Evolutionary conservation across 1,140 invertebrate genomes (phyloP), one percentile per base, ranked within the genome.

Genomic region (Zaprionus nigranus): DNA sequence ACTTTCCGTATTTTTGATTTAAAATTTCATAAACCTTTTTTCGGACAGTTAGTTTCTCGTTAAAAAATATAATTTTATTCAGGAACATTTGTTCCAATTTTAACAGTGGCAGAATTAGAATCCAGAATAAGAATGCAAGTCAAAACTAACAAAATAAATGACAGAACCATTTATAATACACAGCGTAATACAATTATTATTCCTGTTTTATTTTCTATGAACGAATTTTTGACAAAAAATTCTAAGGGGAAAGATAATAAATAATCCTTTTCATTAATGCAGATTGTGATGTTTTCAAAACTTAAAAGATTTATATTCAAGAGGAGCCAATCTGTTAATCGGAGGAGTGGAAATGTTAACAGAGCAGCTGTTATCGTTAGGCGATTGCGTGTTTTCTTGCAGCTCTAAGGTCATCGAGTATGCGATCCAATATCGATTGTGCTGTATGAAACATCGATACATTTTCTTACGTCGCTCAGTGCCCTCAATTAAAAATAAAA

Each of bases 401-500:
- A 73, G 28, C 40, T n/a, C 62, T 24, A 24, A 7, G 28, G 12
- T 66, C 53, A 73, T 73, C 64, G 63, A 53, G 43, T 66, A 73
- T 54, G 43, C 43, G 40, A 40, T 56, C 28, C 49, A 51, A 65
- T 30, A 72, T 66, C 30, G 63, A 38, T 66, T 57, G 70, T 63
- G 54, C 34, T 72, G 69, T 77, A 58, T 53, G 51, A 67, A 61
- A 46, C 58, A 74, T 74, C 76, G 72, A 75, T 75, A 70, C 58
- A 59, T 75, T 81, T 79, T 80, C 76, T 80, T 79, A 83, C 81
- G 65, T 62, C 78, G 74, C 81, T 84, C 71, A 80, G 68, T 83
- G 81, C 66, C 82, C 79, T 85, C 78, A 85, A 85, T 82, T 79
- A 82, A 86, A 84, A 85, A 81, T 78, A 78, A 85, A 84, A 82